Conservation (phyloP, 1,140 invertebrate genomes). For the Drosophila lini region DNA sequence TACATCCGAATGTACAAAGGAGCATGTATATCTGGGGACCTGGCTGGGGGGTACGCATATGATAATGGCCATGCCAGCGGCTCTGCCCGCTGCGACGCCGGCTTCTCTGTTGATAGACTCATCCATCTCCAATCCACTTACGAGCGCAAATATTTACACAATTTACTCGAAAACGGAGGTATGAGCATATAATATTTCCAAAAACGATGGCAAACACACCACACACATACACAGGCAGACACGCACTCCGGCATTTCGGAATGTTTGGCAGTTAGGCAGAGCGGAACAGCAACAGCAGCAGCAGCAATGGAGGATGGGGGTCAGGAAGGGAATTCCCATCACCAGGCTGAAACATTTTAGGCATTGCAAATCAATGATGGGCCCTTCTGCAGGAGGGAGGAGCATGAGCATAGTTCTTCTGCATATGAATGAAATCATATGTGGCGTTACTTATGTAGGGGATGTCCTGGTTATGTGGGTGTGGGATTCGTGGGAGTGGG, state of each 20-base stretch:
- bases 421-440: conserved; percentile 77
- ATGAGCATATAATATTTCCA: conserved; percentile 85
- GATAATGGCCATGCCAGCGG: conserved; percentile 61
- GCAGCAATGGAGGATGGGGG: conserved; percentile 7
- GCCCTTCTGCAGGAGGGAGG: conserved; percentile 29
- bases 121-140: conserved; percentile 85
- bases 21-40: conserved; percentile 39
- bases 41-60: conserved; percentile 38
- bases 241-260: conserved; percentile 45
- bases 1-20: not conserved
- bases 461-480: conserved; percentile 23
- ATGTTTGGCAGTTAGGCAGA: conserved; percentile 77
- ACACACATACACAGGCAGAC: conserved; percentile 29
- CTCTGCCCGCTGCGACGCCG: conserved; percentile 45
- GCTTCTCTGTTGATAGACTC: conserved; percentile 83
- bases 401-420: conserved; percentile 63
- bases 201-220: conserved; percentile 80
- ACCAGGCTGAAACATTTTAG: conserved; percentile 72
- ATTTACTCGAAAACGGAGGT: conserved; percentile 84
- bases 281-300: conserved; percentile 72
- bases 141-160: conserved; percentile 84
- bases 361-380: conserved; percentile 76
- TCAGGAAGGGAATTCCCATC: conserved; percentile 35
- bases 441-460: conserved; percentile 49
- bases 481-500: conserved; percentile 9